Conservation (phyloP, 2,113 vertebrate genomes). For the Cavia aperea region DNA sequence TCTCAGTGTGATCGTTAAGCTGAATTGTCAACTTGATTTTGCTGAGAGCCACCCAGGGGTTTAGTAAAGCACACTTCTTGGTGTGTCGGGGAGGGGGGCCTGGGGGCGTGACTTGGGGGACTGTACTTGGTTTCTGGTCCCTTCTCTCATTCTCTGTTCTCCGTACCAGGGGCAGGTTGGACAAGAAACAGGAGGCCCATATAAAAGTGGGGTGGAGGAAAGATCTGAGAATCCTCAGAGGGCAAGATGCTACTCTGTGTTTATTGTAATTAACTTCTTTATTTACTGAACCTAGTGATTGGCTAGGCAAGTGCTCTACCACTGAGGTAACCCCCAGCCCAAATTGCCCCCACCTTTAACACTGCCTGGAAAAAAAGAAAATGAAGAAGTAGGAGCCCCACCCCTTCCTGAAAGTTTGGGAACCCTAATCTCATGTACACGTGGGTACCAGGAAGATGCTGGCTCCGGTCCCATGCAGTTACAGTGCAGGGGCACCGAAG, state of each 20-base stretch:
- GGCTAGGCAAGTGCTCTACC: neutral
- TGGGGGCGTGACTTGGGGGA: neutral
- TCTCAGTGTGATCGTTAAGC: neutral
- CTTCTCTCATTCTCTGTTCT: neutral
- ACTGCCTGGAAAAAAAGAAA: neutral
- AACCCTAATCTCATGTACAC: neutral
- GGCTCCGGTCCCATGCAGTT: neutral
- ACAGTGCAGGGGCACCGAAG: neutral
- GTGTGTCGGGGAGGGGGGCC: neutral
- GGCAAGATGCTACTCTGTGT: too few species aligned
- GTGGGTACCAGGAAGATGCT: neutral
- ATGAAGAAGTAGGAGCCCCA: neutral
- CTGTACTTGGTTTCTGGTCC: neutral
- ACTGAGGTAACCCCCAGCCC: neutral
- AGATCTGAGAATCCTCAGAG: neutral
- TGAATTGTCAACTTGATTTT: neutral
- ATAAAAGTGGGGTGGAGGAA: neutral
- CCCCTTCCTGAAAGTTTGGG: neutral
- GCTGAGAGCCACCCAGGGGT: neutral
- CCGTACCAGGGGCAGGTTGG: neutral
- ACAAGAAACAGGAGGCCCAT: neutral
- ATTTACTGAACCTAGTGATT: neutral
- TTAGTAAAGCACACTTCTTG: neutral
- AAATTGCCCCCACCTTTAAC: neutral
- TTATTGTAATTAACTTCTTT: neutral